These are phyloP conservation scores for Neomicropteryx cornuta DNA, from an alignment of 1,140 invertebrate genomes.

Conservation along the genomic window DNA sequence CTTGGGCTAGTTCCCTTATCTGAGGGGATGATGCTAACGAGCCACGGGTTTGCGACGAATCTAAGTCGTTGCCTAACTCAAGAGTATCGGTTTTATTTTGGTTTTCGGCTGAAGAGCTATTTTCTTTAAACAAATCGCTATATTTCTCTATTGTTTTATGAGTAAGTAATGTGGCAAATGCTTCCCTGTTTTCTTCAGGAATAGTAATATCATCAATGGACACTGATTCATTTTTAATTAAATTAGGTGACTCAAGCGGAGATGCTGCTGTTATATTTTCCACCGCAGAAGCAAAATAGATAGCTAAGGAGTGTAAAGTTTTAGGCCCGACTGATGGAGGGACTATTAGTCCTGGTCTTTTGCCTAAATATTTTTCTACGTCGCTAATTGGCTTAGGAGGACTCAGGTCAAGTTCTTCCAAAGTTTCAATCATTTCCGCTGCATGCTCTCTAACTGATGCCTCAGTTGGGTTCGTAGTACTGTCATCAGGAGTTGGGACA, in stretches of 20 bases:
- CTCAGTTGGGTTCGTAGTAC: constrained; percentile 12
- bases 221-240: constrained; percentile 11
- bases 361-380: constrained; percentile 29
- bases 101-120: constrained; percentile 26
- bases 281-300: constrained; percentile 61
- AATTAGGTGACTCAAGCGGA: constrained; percentile 11
- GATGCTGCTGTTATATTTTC: constrained; percentile 43
- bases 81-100: constrained; percentile 34
- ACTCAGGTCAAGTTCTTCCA: constrained; percentile 20
- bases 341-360: constrained; percentile 47
- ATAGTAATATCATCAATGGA: constrained; percentile 21
- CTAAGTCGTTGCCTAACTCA: constrained; percentile 44
- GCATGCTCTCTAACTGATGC: constrained; percentile 27
- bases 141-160: constrained; percentile 47
- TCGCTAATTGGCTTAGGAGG: constrained; percentile 10
- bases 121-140: constrained; percentile 41
- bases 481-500: constrained; percentile 16
- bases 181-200: constrained; percentile 25
- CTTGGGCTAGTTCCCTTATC: constrained; percentile 64
- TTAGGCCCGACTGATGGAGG: constrained; percentile 61
- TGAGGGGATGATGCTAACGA: constrained; percentile 47
- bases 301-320: constrained; percentile 61
- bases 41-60: constrained; percentile 47
- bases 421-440: constrained; percentile 32
- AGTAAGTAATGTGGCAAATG: constrained; percentile 38